Evolutionary conservation across 2,888 invertebrate genomes (phyloP), one percentile per base, ranked within the genome.

Genomic region (Ochropacha duplaris): DNA sequence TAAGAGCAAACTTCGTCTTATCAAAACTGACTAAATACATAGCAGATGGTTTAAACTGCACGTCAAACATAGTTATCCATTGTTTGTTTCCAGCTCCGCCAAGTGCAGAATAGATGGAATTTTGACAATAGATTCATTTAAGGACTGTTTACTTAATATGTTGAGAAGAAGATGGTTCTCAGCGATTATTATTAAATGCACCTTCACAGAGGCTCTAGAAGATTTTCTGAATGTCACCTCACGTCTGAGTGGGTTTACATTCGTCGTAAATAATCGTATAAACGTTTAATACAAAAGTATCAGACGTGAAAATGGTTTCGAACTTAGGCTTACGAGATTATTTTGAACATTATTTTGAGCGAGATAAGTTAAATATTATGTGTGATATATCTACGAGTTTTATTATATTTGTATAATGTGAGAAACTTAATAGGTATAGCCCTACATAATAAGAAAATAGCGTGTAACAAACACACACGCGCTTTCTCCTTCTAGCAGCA

Each of bases 21-120:
- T 19, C 72, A 71, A 69, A 76, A 74, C 74, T 76, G 74, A 78
- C 73, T 71, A 71, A 74, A 70, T 69, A 70, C 61, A 6, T 16
- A 19, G 19, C 65, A 62, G 54, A 54, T 69, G 69, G 69, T 74
- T 78, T 76, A 71, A 67, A 56, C 58, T 65, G 66, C 58, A 66
- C 66, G 71, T 68, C 68, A 76, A 71, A 74, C 69, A 62, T 69
- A 72, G 70, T 74, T 72, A 76, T 67, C 65, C 51, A 62, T 60
- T 67, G 65, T 69, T 67, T 69, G 67, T 65, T 61, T 54, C 66
- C 61, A 62, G 44, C 57, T 57, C 65, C 59, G 60, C 57, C 64
- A 62, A 62, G 61, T 54, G 55, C 52, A 57, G 59, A 44, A 8
- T 44, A 16, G 8, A 8, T 44, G 1, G 1, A 9, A 19, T 44